These are phyloP conservation scores for Aromia moschata DNA, from an alignment of 2,888 invertebrate genomes.

Conservation along the genomic window DNA sequence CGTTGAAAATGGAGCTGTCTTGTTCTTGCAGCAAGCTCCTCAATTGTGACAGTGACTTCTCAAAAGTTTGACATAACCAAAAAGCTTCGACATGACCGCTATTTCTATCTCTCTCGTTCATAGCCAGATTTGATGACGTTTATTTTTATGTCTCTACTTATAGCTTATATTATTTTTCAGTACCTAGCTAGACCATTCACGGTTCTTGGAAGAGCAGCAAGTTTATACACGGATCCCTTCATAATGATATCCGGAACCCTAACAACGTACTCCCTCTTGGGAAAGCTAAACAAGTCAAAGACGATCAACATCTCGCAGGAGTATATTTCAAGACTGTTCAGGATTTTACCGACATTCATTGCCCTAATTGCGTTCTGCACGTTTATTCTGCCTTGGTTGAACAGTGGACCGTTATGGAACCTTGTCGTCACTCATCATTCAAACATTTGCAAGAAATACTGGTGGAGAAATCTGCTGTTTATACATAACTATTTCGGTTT, in stretches of 20 bases:
- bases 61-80: too few species aligned
- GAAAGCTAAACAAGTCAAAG: slow-evolving; percentile 67
- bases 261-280: slow-evolving; percentile 71
- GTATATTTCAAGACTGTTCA: slow-evolving; percentile 70
- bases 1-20: too few species aligned
- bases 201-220: slow-evolving; percentile 73
- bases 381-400: slow-evolving; percentile 70
- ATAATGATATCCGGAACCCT: slow-evolving; percentile 75
- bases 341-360: slow-evolving; percentile 72
- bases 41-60: too few species aligned
- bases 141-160: too few species aligned
- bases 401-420: slow-evolving; percentile 76
- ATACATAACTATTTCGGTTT: slow-evolving; percentile 80
- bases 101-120: too few species aligned
- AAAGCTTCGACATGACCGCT: too few species aligned
- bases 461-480: slow-evolving; percentile 77
- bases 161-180: too few species aligned
- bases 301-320: slow-evolving; percentile 69
- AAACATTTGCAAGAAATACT: slow-evolving; percentile 72
- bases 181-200: slow-evolving; percentile 72
- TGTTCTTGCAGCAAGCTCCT: too few species aligned
- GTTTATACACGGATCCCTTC: slow-evolving; percentile 77
- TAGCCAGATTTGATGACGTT: too few species aligned
- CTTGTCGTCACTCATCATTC: slow-evolving; percentile 74
- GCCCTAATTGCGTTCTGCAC: slow-evolving; percentile 74